phyloP scores from a whole-genome alignment of 2,113 vertebrate genomes.

The Terrapene triunguis region DNA sequence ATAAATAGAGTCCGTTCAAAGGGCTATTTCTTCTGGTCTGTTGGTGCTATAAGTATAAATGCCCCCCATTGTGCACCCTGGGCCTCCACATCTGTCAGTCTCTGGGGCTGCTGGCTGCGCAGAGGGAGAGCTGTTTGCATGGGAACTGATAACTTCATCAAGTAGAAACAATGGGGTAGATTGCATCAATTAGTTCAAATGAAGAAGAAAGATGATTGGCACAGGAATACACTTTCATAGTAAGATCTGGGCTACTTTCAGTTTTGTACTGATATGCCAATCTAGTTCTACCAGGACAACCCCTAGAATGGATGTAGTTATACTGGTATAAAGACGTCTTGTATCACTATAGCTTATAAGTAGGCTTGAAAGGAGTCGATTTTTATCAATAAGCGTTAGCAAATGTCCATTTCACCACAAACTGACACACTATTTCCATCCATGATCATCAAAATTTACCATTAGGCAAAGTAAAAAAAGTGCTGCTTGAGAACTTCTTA shows the following conservation, averaged over 20 bases:
- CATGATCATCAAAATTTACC: neutral
- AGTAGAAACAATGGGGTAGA: neutral
- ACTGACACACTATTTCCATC: neutral
- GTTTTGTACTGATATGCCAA: neutral
- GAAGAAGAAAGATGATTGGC: neutral
- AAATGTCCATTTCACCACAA: neutral
- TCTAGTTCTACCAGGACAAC: too few relatives aligned
- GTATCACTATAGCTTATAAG: neutral
- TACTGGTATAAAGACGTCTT: neutral
- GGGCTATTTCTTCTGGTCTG: conserved; percentile 63
- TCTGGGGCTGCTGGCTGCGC: neutral
- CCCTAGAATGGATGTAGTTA: neutral
- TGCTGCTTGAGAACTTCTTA: neutral
- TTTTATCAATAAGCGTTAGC: neutral
- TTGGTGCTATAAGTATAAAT: conserved; percentile 24
- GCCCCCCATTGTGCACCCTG: conserved; percentile 50
- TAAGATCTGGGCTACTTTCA: accelerated
- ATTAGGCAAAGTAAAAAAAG: neutral
- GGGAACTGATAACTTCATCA: conserved; percentile 28
- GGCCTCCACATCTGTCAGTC: conserved; percentile 68
- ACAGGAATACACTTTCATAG: neutral
- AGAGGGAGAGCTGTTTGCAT: neutral
- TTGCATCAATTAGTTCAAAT: neutral
- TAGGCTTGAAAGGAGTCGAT: neutral
- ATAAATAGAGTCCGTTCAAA: conserved; percentile 70